phyloP scores from a whole-genome alignment of 2,113 vertebrate species.

The Crotalus horridus region DNA sequence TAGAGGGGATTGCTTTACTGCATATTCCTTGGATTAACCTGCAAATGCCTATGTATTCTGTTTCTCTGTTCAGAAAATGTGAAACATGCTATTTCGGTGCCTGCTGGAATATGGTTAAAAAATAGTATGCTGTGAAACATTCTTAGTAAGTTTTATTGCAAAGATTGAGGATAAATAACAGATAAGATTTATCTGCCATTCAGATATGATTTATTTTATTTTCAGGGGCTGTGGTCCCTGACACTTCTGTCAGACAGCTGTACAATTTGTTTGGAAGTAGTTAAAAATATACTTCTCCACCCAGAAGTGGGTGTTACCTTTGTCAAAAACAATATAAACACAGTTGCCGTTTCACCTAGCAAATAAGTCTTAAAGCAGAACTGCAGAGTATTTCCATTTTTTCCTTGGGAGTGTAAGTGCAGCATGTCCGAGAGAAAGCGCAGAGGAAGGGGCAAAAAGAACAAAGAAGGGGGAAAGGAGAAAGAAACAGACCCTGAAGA shows the following conservation, averaged over 20 bases:
- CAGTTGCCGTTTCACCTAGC: conserved; percentile 65
- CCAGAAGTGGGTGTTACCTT: conserved; percentile 69
- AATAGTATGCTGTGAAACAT: too few relatives aligned
- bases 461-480: conserved; percentile 73
- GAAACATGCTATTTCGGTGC: background rate
- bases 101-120: background rate
- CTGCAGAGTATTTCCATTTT: conserved; percentile 61
- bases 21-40: background rate
- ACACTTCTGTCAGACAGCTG: conserved; percentile 45
- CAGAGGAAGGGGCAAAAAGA: conserved; percentile 74
- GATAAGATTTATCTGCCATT: background rate
- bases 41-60: background rate
- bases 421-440: conserved; percentile 75
- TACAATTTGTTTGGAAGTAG: conserved; percentile 59
- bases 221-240: conserved; percentile 19
- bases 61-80: too few relatives aligned
- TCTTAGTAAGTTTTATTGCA: background rate
- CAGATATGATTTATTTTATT: background rate
- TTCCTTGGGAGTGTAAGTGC: conserved; percentile 57
- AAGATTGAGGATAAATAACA: background rate
- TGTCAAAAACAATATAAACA: conserved; percentile 70
- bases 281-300: conserved; percentile 66
- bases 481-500: conserved; percentile 68
- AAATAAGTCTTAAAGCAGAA: conserved; percentile 59
- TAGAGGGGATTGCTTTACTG: background rate